Conservation (phyloP, 1,140 invertebrate genomes). For the Eurosta solidaginis region DNA sequence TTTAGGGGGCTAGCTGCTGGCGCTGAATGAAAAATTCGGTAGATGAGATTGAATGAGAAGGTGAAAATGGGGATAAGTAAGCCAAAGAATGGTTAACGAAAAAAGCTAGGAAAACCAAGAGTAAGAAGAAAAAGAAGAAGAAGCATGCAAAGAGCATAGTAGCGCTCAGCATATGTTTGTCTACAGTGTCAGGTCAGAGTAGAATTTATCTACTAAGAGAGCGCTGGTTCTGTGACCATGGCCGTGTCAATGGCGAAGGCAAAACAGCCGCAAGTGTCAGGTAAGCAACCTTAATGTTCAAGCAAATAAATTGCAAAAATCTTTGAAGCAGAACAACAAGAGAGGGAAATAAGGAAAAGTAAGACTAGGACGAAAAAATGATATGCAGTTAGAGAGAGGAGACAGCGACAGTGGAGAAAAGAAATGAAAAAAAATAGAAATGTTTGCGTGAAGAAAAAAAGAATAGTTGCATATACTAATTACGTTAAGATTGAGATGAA, state of each 20-base stretch:
- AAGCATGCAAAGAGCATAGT: neutral
- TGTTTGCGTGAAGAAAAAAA: too few relatives aligned
- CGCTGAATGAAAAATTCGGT: too few relatives aligned
- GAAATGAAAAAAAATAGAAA: too few relatives aligned
- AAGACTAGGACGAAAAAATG: neutral
- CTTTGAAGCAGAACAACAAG: neutral
- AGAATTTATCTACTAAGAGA: neutral
- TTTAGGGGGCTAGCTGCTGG: too few relatives aligned
- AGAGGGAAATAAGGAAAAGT: too few relatives aligned
- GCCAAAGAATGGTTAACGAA: too few relatives aligned
- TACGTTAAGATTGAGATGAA: too few relatives aligned
- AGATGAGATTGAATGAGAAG: too few relatives aligned
- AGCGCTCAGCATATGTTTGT: neutral
- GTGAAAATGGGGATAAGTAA: too few relatives aligned
- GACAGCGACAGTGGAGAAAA: neutral
- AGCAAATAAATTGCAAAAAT: neutral
- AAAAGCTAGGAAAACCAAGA: neutral
- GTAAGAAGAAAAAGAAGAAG: neutral
- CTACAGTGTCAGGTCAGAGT: neutral
- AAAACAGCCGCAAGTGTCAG: neutral
- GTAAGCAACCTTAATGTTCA: neutral
- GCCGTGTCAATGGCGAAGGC: neutral
- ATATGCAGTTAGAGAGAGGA: neutral
- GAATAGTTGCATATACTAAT: too few relatives aligned
- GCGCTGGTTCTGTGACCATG: neutral